A percentile compares a stretch with the other conserved stretches of the same genome.
phyloP scores from a whole-genome alignment of 1,140 invertebrate species.

The Penaeus japonicus region DNA sequence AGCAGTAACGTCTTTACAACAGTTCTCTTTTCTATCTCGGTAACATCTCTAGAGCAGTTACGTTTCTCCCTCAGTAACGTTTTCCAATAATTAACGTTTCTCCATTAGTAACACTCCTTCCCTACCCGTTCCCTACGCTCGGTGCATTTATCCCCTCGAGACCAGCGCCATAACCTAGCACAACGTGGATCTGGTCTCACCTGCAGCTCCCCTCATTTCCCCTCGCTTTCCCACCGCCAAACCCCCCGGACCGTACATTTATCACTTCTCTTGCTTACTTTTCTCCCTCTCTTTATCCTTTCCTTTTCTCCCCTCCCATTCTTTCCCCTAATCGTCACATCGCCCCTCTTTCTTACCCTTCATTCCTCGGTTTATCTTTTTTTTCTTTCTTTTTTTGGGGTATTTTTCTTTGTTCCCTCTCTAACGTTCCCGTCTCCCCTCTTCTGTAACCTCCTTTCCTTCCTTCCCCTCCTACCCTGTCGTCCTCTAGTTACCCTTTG shows the following conservation, averaged over 20 bases:
- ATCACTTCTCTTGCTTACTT: not conserved
- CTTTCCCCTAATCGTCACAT: not conserved
- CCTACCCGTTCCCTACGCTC: too few relatives aligned
- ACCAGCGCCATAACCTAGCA: too few relatives aligned
- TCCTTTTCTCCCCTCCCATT: not conserved
- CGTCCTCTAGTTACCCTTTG: not conserved
- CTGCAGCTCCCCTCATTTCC: too few relatives aligned
- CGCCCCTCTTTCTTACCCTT: not conserved
- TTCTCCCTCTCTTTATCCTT: not conserved
- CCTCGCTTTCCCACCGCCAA: not conserved
- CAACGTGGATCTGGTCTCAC: too few relatives aligned
- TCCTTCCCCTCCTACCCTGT: not conserved
- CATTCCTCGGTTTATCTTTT: not conserved
- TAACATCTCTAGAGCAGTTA: too few relatives aligned
- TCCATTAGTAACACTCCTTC: too few relatives aligned
- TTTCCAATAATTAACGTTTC: too few relatives aligned
- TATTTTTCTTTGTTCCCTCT: not conserved
- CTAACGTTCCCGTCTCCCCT: not conserved
- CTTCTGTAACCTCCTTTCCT: not conserved
- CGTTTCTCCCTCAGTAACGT: too few relatives aligned
- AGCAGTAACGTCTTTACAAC: too few relatives aligned
- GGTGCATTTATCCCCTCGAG: too few relatives aligned
- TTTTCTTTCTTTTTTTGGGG: not conserved
- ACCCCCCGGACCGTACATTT: not conserved
- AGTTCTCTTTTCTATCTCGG: too few relatives aligned